Evolutionary conservation across 2,888 invertebrate genomes (phyloP), one percentile per base, ranked within the genome.

Genomic region (Drosophila helvetica): DNA sequence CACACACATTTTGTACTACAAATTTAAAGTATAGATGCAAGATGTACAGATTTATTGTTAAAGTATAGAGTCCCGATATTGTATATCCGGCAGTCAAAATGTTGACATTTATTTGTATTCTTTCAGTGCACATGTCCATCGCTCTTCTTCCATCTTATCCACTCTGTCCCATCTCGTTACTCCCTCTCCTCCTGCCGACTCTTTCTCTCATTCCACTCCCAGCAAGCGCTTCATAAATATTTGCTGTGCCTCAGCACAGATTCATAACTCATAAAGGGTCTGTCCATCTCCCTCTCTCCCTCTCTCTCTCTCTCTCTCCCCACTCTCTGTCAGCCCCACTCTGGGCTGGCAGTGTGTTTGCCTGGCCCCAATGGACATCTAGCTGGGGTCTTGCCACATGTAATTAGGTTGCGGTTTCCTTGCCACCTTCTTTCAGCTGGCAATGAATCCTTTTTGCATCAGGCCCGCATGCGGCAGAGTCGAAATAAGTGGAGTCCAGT

Each of bases 391-490:
- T 78, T 76, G 79, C 82, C 86, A 84, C 79, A 78, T 85, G 85
- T 88, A 89, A 89, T 89, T 89, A 89, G 89, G 89, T 88, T 89
- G 89, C 65, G 89, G 89, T 71, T 79, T 75, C 74, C 38, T 38
- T 38, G 38, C 65, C 76, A 70, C 76, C 87, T 85, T 84, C 83
- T 78, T 76, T 69, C 48, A 54, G 25, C 46, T 42, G 42, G 87
- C 79, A 88, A 86, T 85, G 89, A 86, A 87, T 86, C 74, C 78
- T 75, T 80, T 78, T 69, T 67, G 65, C 45, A 52, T 65, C 60
- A 57, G 54, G 73, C 86, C 83, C 83, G 79, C 81, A 83, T 83
- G 78, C 69, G 74, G 78, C 33, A 33, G 10, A 33, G 38, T 38
- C 38, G 15, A 38, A 82, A 78, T 72, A 82, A 76, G 74, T 64